phyloP scores from a whole-genome alignment of 2,113 vertebrate genomes.

The Colius striatus region DNA sequence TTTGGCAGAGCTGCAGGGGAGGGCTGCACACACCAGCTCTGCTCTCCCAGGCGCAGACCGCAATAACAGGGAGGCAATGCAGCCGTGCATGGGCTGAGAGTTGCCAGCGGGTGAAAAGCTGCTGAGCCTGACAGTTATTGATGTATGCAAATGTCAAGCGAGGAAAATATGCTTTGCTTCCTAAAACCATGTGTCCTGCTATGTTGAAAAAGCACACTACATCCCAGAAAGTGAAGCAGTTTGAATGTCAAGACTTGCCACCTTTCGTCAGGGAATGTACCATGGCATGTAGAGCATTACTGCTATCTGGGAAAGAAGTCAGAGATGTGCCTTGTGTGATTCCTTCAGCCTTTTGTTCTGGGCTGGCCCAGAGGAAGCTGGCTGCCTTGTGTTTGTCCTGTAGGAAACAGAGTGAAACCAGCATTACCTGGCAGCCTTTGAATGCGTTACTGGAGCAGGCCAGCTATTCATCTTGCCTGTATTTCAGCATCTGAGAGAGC shows the following conservation, averaged over 20 bases:
- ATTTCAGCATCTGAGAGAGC: background rate
- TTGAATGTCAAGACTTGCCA: background rate
- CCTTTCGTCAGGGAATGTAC: conserved; percentile 4
- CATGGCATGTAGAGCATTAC: background rate
- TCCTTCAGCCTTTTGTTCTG: background rate
- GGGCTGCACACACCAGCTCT: background rate
- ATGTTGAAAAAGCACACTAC: background rate
- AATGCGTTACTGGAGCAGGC: background rate
- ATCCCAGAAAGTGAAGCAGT: background rate
- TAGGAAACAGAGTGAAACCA: background rate
- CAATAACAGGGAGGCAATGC: background rate
- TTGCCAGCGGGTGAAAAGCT: background rate
- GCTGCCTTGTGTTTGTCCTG: background rate
- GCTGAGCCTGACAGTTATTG: background rate
- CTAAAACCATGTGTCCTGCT: background rate
- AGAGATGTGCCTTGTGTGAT: background rate
- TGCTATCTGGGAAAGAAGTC: background rate
- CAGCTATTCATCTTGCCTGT: background rate
- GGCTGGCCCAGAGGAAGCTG: background rate
- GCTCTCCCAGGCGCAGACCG: background rate
- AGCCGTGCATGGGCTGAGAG: accelerated
- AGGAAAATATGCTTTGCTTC: background rate
- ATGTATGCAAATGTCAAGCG: conserved; percentile 8
- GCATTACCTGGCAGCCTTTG: background rate
- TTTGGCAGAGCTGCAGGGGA: background rate